Evolutionary conservation across 2,113 vertebrate genomes (phyloP).

Genomic region (Pseudorectes ferrugineus): DNA sequence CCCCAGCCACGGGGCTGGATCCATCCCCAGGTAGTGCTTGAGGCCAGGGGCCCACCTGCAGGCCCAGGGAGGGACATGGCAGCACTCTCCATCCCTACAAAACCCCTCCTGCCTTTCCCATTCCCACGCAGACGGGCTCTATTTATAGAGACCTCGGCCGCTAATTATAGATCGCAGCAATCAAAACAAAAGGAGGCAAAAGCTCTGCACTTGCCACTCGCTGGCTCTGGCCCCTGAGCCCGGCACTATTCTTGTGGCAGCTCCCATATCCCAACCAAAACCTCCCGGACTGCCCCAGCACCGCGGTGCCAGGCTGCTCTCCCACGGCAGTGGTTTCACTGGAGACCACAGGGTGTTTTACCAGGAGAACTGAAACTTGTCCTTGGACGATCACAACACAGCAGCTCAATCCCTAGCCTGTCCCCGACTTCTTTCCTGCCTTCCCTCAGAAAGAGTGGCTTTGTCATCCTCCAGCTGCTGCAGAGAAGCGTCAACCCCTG

Average conservation of each 20-base stretch:
- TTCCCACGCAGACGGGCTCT: slow-evolving; percentile 44
- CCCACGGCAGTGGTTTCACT: fast-evolving
- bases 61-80: not conserved
- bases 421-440: not conserved
- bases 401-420: not conserved
- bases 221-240: not conserved
- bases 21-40: not conserved
- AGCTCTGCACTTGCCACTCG: not conserved
- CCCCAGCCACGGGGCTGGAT: not conserved
- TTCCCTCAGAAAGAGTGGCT: not conserved
- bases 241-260: not conserved
- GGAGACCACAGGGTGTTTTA: not conserved
- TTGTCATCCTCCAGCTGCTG: not conserved
- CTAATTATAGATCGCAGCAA: slow-evolving; percentile 44
- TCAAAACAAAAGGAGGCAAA: slow-evolving; percentile 27
- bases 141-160: slow-evolving; percentile 17
- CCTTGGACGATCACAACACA: not conserved
- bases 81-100: not conserved
- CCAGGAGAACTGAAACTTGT: not conserved
- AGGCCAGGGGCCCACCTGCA: not conserved
- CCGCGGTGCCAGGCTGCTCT: fast-evolving
- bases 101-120: not conserved
- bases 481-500: not conserved
- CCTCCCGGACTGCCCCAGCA: fast-evolving
- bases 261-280: not conserved